Evolutionary conservation across 1,140 invertebrate genomes (phyloP), one percentile per base, ranked within the genome.

Genomic region (Harlomillsia oculata): DNA sequence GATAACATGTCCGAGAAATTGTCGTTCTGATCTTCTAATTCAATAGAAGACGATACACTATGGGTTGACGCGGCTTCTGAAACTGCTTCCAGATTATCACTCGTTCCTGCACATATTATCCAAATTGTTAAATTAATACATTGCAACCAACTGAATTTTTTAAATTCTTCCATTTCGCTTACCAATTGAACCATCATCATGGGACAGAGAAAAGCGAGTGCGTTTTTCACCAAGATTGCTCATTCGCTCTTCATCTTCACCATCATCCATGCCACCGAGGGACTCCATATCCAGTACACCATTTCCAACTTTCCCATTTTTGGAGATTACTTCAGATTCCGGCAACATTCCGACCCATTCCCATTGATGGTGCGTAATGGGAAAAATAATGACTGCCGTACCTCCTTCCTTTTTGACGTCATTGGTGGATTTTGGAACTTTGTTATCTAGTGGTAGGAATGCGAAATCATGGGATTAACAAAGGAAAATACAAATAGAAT

Each of bases 1-100:
- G 84, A 85, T 16, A 87, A 84, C 91, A 96, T 96, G 70, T 97
- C 93, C 3, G 89, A 93, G 1, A 96, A 75, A 72, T 95, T 95
- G 69, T 92, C 89, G 69, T 91, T 89, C 65, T 84, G 82, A 69
- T 84, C 82, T 69, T 85, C 82, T 44, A 85, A 69, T 68, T 92
- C 89, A 11, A 93, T 74, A 23, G 88, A 91, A 34, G 89, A 92
- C n/a, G 87, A 88, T 34, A 92, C 89, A 58, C 89, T 94, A 71
- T 94, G 89, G 74, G 92, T 94, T 28, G 87, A 92, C 0, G 90
- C 89, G 9, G 89, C 90, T 72, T 96, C 92, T 8, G 89, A 94
- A 36, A 95, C 89, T 0, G 86, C 91, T 75, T 96, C 91, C 62
- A 92, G 74, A 72, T 94, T 93, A 70, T 95, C 92, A 23, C 89